Evolutionary conservation across 2,797 vertebrate species (phyloP), one percentile per base, ranked within the genome.

Genomic region (Spheniscus humboldti): DNA sequence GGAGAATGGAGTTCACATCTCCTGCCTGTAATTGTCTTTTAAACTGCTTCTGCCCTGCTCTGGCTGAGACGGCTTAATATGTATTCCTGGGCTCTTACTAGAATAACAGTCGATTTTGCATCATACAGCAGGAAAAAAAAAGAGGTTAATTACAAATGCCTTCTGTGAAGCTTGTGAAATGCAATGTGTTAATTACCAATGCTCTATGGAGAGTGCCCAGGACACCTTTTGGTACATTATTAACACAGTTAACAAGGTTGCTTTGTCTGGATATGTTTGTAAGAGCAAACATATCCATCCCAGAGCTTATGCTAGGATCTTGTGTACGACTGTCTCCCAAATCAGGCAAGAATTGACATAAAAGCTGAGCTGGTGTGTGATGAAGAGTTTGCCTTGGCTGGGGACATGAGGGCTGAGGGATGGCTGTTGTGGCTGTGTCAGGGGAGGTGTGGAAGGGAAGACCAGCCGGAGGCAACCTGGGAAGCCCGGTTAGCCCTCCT

Each of bases 41-140:
- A 79, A 97, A 94, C 88, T 68, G 55, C 47, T 81, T 69, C 79
- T 95, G 69, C 30, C 50, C 12, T 78, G 57, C 63, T 93, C 92
- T 86, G 80, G 30, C 66, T 78, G 90, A 79, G 80, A 55, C 24
- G 24, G 24, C 14, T 90, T 48, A 66, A 78, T 66, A 71, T 37
- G 33, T 84, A 41, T 88, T 94, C 62, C 41, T 77, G 37, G 39
- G 69, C 48, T 84, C 11, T 53, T 47, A 56, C 33, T 13, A 39
- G 28, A 86, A 25, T 66, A 88, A 48, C 82, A 64, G 69, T 39
- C 6, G 1, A 11, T 64, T 88, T 50, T 83, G 64, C 45, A 68
- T 72, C 24, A 6, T 45, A 23, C 0, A 2, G 28, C 15, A 52
- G 31, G 41, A 5, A 63, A 74, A 79, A 74, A 82, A 43, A 57